phyloP scores from a whole-genome alignment of 2,888 invertebrate species.

The Xanthostigma xanthostigma region DNA sequence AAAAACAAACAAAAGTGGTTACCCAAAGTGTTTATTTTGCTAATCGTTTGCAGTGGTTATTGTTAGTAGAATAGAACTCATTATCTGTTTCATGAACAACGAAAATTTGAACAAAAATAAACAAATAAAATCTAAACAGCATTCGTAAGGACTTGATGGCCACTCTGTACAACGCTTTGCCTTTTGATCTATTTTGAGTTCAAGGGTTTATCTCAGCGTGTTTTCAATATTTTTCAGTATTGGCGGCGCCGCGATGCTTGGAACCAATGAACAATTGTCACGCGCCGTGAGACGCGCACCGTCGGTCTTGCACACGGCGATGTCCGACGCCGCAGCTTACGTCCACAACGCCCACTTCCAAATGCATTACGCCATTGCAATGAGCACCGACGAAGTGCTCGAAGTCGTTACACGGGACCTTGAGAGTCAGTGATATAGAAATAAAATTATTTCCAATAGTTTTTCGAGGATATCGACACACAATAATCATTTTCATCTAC shows the following conservation, averaged over 20 bases:
- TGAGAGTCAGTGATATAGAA: slow-evolving; percentile 36
- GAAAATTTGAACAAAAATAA: neutral
- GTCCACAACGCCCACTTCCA: slow-evolving; percentile 46
- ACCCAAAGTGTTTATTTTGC: too few relatives aligned
- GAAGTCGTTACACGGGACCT: slow-evolving; percentile 45
- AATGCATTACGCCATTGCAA: slow-evolving; percentile 39
- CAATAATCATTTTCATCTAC: too few relatives aligned
- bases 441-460: too few relatives aligned
- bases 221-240: slow-evolving; percentile 26
- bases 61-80: too few relatives aligned
- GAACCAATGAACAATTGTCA: slow-evolving; percentile 45
- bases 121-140: too few relatives aligned
- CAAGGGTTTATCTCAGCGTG: neutral
- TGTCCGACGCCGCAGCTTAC: slow-evolving; percentile 45
- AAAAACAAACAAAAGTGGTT: too few relatives aligned
- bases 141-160: too few relatives aligned
- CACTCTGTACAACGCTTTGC: too few relatives aligned
- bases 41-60: too few relatives aligned
- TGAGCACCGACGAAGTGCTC: slow-evolving; percentile 42
- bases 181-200: too few relatives aligned
- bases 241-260: slow-evolving; percentile 41
- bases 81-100: neutral
- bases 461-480: too few relatives aligned
- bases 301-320: slow-evolving; percentile 35
- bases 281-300: slow-evolving; percentile 38